These are phyloP conservation scores for Heloderma charlesbogerti DNA, from an alignment of 2,113 vertebrate species.

Conservation along the genomic window DNA sequence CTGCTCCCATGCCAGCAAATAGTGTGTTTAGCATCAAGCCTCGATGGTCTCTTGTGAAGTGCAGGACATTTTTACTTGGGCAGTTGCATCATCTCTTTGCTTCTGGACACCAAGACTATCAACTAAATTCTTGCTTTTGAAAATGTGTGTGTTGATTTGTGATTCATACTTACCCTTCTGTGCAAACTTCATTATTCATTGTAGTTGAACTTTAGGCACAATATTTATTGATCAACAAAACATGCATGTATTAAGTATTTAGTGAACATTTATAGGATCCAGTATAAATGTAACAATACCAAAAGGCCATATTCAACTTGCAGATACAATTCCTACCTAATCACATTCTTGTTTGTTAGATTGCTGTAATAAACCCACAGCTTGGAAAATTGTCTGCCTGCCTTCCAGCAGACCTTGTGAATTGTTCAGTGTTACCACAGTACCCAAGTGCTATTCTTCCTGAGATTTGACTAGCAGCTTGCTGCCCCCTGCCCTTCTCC, in stretches of 20 bases:
- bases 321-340: neutral
- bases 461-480: neutral
- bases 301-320: neutral
- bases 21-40: neutral
- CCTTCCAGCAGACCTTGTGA: neutral
- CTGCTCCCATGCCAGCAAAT: neutral
- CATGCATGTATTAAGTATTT: neutral
- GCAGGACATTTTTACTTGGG: neutral
- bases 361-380: neutral
- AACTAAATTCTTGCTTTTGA: neutral
- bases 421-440: neutral
- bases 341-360: neutral
- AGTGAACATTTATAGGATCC: neutral
- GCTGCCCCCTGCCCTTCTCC: neutral
- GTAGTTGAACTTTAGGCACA: neutral
- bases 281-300: neutral
- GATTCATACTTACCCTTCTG: neutral
- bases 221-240: neutral
- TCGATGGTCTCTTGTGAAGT: accelerated
- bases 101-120: neutral
- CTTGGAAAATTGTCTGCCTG: neutral
- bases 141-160: neutral
- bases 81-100: constrained; percentile 8
- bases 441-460: neutral
- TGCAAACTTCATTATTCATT: neutral